Evolutionary conservation across 1,140 invertebrate genomes (phyloP).

Genomic region (Branchinecta lindahli): DNA sequence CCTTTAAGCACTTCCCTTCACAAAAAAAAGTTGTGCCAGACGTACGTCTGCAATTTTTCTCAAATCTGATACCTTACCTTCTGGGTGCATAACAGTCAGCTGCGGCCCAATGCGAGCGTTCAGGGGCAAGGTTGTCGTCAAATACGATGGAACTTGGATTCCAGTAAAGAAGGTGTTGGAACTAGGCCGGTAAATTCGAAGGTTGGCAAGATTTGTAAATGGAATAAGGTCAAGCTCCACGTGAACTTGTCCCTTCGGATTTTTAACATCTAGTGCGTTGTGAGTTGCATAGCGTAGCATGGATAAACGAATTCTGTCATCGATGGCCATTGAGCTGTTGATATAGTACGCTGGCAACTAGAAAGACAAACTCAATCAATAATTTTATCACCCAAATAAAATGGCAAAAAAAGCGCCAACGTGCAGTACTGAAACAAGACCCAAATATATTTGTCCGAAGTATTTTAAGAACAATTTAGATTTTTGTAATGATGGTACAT

Average conservation of each 20-base stretch:
- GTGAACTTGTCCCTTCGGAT: not conserved
- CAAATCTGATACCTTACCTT: not conserved
- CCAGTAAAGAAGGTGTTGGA: slow-evolving; percentile 4
- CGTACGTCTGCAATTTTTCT: no score
- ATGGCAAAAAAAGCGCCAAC: no score
- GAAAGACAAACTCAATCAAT: not conserved
- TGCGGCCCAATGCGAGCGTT: not conserved
- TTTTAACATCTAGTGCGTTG: not conserved
- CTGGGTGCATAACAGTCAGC: not conserved
- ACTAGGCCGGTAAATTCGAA: not conserved
- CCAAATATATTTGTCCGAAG: no score
- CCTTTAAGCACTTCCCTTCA: no score
- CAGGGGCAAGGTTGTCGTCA: not conserved
- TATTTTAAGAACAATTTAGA: no score
- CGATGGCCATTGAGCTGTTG: not conserved
- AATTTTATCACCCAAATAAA: no score
- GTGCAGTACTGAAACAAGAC: no score
- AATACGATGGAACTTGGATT: not conserved
- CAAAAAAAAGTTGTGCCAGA: no score
- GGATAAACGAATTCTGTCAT: not conserved
- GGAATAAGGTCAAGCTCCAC: not conserved
- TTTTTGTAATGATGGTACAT: no score
- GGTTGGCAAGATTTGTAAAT: not conserved
- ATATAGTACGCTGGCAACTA: not conserved
- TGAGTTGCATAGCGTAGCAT: not conserved